Evolutionary conservation across 2,113 vertebrate genomes (phyloP).

Genomic region (Macaca mulatta): DNA sequence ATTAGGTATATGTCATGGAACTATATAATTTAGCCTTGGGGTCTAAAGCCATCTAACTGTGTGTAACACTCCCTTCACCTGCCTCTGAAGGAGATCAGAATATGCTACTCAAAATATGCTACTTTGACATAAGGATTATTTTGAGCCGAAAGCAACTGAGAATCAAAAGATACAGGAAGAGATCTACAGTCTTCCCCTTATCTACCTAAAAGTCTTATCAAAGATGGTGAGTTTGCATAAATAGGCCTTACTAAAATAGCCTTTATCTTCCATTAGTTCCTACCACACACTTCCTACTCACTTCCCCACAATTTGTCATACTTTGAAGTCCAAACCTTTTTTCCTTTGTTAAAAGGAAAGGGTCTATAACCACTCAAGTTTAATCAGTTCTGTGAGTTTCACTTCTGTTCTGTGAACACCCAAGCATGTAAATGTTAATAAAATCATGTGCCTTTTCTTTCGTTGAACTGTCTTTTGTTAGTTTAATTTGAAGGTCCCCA

Average conservation of each 20-base stretch:
- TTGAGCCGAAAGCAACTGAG: neutral
- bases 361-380: neutral
- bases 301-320: neutral
- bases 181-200: neutral
- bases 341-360: neutral
- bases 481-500: neutral
- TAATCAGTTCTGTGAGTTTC: neutral
- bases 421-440: neutral
- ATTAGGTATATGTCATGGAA: neutral
- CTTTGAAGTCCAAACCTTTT: neutral
- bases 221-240: neutral
- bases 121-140: neutral
- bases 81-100: neutral
- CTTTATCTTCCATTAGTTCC: neutral
- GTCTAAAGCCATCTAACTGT: neutral
- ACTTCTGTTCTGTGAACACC: neutral
- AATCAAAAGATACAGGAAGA: neutral
- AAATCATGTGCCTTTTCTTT: neutral
- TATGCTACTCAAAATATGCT: neutral
- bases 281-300: neutral
- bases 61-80: neutral
- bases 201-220: neutral
- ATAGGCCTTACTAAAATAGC: neutral
- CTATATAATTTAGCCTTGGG: neutral
- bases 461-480: neutral